A percentile compares a stretch with the other conserved stretches of the same genome.
phyloP scores from a whole-genome alignment of 2,113 vertebrate species.

The Anguilla rostrata region DNA sequence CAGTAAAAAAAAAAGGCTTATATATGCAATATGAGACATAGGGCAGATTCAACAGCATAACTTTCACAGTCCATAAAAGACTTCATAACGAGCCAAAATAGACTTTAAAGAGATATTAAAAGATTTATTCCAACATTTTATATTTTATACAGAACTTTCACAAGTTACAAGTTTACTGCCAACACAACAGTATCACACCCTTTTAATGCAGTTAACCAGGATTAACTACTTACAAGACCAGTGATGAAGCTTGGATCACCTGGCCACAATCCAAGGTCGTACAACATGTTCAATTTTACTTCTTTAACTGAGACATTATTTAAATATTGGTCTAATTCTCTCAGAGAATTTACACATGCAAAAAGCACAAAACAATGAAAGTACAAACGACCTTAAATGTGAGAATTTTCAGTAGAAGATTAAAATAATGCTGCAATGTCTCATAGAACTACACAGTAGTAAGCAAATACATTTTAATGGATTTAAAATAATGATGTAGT shows the following conservation, averaged over 20 bases:
- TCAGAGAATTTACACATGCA: conserved; percentile 96
- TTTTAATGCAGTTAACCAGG: conserved; percentile 43
- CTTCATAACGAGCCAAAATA: background rate
- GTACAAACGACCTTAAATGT: conserved; percentile 72
- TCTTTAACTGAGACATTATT: conserved; percentile 62
- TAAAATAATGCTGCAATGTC: conserved; percentile 53
- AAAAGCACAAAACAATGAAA: conserved; percentile 84
- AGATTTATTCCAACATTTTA: conserved; percentile 77
- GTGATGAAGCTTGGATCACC: conserved; percentile 41
- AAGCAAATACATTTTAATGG: conserved; percentile 63
- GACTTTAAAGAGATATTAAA: conserved; percentile 73
- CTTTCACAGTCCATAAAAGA: background rate
- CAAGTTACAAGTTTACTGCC: conserved; percentile 69
- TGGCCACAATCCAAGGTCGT: conserved; percentile 53
- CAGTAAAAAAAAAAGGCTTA: background rate
- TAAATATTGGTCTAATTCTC: conserved; percentile 93
- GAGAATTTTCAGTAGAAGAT: conserved; percentile 35
- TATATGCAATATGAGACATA: background rate
- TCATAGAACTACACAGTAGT: conserved; percentile 78
- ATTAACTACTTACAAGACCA: conserved; percentile 55
- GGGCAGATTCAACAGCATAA: background rate
- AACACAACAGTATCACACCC: conserved; percentile 65
- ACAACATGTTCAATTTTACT: conserved; percentile 56
- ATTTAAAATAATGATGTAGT: conserved; percentile 36
- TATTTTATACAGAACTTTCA: conserved; percentile 71